These are phyloP conservation scores for Escarpia spicata DNA, from an alignment of 2,888 invertebrate species.

Conservation along the genomic window DNA sequence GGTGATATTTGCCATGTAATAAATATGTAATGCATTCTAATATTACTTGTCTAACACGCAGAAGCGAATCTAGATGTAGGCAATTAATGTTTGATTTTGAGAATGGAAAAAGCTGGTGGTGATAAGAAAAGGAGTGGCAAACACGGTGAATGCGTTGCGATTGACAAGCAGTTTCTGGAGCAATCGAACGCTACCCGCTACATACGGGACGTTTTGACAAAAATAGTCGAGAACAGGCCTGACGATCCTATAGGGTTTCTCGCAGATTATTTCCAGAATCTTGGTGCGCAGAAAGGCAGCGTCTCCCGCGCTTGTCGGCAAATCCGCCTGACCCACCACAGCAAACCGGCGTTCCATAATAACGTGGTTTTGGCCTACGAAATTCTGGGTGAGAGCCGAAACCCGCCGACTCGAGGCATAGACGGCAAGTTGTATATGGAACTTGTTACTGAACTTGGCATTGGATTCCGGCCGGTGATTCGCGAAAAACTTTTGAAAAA, in stretches of 20 bases:
- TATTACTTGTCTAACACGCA: not conserved
- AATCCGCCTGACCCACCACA: slow-evolving; percentile 17
- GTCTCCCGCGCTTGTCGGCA: slow-evolving; percentile 17
- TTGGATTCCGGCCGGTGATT: not conserved
- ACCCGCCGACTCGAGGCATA: not conserved
- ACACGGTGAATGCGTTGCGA: not conserved
- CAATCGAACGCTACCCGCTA: not conserved
- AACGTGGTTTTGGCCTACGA: slow-evolving; percentile 23
- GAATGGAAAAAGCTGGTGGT: slow-evolving; percentile 12
- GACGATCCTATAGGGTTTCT: slow-evolving; percentile 21
- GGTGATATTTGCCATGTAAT: not conserved
- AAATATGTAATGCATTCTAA: not conserved
- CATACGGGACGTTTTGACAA: slow-evolving; percentile 20
- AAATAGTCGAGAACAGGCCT: slow-evolving; percentile 25
- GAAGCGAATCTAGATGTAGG: not conserved
- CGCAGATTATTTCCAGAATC: slow-evolving; percentile 25
- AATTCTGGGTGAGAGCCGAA: slow-evolving; percentile 7
- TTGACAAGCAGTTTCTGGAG: slow-evolving; percentile 6
- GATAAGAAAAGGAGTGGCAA: slow-evolving; percentile 10
- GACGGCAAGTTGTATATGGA: slow-evolving; percentile 16
- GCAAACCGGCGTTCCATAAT: slow-evolving; percentile 17
- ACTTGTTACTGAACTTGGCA: not conserved
- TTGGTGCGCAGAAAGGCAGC: slow-evolving; percentile 14
- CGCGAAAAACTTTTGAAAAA: not conserved
- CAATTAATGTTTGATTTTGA: not conserved